phyloP scores from a whole-genome alignment of 2,113 vertebrate genomes.

The Clupea harengus region DNA sequence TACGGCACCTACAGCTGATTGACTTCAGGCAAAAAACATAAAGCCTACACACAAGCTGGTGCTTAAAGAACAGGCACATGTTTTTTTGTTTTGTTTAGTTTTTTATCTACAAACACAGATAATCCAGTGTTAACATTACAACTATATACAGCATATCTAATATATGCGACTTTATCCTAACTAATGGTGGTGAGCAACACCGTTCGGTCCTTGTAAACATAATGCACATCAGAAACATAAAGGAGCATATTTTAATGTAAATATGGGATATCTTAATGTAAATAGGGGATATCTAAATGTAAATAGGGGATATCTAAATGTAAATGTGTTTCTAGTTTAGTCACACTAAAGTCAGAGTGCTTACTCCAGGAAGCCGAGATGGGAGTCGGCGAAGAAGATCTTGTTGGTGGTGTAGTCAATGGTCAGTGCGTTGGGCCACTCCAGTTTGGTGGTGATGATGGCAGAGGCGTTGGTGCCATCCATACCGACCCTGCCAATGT shows the following conservation, averaged over 20 bases:
- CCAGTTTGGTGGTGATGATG: conserved; percentile 66
- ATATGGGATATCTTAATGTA: too few species aligned
- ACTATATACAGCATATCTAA: too few species aligned
- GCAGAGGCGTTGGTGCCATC: conserved; percentile 61
- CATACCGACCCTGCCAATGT: conserved; percentile 69
- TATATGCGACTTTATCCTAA: too few species aligned
- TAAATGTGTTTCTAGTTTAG: neutral
- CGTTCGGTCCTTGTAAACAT: too few species aligned
- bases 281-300: too few species aligned
- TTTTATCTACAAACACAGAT: too few species aligned
- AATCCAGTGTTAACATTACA: too few species aligned
- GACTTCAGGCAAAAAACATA: neutral
- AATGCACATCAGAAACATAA: too few species aligned
- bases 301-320: too few species aligned
- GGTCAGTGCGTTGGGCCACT: conserved; percentile 67
- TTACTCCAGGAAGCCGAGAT: conserved; percentile 70
- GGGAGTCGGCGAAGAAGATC: conserved; percentile 70
- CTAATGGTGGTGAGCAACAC: too few species aligned
- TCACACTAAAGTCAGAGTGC: conserved; percentile 20
- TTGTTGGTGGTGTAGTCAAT: conserved; percentile 71
- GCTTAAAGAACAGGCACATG: neutral
- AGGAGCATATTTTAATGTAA: too few species aligned
- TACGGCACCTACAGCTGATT: neutral
- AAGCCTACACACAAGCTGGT: neutral
- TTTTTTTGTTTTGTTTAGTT: neutral